Evolutionary conservation across 2,888 invertebrate genomes (phyloP).

Genomic region (Chymomyza caudatula): DNA sequence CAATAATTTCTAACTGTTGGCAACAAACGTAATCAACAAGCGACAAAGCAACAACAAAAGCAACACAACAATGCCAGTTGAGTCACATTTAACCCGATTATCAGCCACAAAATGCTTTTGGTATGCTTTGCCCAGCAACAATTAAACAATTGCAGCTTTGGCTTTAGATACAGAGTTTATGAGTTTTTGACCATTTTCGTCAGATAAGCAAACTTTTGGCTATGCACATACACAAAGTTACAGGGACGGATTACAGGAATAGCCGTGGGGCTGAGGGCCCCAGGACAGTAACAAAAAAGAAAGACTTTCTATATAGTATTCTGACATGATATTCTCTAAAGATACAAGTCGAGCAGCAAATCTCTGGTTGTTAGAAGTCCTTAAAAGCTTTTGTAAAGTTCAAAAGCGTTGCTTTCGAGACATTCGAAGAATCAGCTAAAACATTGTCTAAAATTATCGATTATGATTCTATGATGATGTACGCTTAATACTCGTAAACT

Average conservation of each 20-base stretch:
- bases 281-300: background rate
- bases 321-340: too few species aligned
- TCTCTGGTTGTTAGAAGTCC: too few species aligned
- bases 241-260: too few species aligned
- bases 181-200: constrained; percentile 33
- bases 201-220: constrained; percentile 45
- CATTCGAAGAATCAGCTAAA: too few species aligned
- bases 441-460: too few species aligned
- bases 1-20: constrained; percentile 52
- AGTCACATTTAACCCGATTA: constrained; percentile 71
- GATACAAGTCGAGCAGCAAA: too few species aligned
- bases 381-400: too few species aligned
- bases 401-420: too few species aligned
- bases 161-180: constrained; percentile 52
- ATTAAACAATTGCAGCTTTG: constrained; percentile 65
- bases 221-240: constrained; percentile 22
- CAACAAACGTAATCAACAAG: background rate
- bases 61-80: constrained; percentile 42
- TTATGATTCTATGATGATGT: too few species aligned
- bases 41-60: constrained; percentile 6
- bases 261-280: too few species aligned
- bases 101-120: constrained; percentile 38
- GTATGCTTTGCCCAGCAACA: constrained; percentile 40
- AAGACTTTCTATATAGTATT: too few species aligned
- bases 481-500: too few species aligned